Percentiles rank a stretch among this genome's conserved stretches.
These are phyloP conservation scores for Rhinella marina DNA, from an alignment of 2,797 vertebrate species.

Conservation along the genomic window DNA sequence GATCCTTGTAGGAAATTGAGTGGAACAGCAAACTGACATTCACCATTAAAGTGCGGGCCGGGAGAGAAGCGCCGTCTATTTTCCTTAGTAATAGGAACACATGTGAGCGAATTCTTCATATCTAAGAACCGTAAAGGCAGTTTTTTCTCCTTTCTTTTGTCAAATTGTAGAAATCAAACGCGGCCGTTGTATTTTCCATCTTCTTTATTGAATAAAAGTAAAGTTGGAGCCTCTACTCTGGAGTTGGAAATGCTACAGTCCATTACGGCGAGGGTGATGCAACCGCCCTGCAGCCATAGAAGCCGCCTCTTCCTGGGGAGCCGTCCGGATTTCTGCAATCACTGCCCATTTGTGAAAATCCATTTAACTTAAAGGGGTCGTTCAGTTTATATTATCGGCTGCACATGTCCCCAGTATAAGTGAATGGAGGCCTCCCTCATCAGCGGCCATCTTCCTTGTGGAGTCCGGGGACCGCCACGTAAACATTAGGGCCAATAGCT, in stretches of 20 bases:
- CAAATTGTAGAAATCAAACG: constrained; percentile 77
- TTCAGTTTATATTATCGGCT: too few relatives aligned
- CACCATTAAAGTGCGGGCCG: constrained; percentile 75
- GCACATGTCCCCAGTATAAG: too few relatives aligned
- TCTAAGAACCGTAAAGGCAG: constrained; percentile 76
- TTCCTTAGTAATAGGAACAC: constrained; percentile 71
- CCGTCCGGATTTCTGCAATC: constrained; percentile 54
- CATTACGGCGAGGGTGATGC: constrained; percentile 72
- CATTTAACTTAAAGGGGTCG: neutral
- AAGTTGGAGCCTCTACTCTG: constrained; percentile 75
- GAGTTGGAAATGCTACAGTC: constrained; percentile 77
- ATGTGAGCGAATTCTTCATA: constrained; percentile 71
- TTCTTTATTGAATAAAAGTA: constrained; percentile 72
- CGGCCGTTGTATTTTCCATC: constrained; percentile 65
- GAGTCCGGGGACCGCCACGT: too few relatives aligned
- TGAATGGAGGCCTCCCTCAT: too few relatives aligned
- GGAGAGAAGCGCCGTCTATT: constrained; percentile 65
- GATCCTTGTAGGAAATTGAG: constrained; percentile 82
- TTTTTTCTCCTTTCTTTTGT: constrained; percentile 70
- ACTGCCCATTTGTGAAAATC: constrained; percentile 8
- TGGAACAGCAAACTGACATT: constrained; percentile 81
- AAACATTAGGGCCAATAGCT: too few relatives aligned
- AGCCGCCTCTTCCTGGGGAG: constrained; percentile 66
- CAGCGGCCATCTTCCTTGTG: too few relatives aligned
- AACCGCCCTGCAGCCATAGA: constrained; percentile 64